phyloP scores from a whole-genome alignment of 2,888 invertebrate genomes.

The Drosophila sordidula region DNA sequence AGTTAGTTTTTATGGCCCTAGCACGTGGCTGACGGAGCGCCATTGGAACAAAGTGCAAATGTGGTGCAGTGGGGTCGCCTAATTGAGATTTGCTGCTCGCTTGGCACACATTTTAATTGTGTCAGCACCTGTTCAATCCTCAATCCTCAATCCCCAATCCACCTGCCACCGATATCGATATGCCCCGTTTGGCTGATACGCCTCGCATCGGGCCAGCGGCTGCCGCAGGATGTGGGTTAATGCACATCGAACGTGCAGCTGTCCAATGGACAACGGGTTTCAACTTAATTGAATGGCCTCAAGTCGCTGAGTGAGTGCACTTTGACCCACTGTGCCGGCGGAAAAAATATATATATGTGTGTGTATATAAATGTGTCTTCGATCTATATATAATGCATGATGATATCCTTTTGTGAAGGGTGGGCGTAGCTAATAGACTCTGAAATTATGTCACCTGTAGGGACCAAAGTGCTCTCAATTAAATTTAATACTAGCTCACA shows the following conservation, averaged over 20 bases:
- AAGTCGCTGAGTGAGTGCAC: neutral
- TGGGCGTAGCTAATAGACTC: neutral
- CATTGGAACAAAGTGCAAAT: neutral
- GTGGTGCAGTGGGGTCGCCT: slow-evolving; percentile 24
- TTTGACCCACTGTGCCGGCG: slow-evolving; percentile 4
- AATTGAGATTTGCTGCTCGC: slow-evolving; percentile 55
- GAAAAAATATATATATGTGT: neutral
- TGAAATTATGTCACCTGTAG: slow-evolving; percentile 10
- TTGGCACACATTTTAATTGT: slow-evolving; percentile 55
- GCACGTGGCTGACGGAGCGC: slow-evolving; percentile 16
- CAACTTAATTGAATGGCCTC: slow-evolving; percentile 27
- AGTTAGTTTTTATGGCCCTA: slow-evolving; percentile 19
- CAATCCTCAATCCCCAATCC: slow-evolving; percentile 6
- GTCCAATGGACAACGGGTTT: slow-evolving; percentile 14
- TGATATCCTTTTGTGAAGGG: neutral
- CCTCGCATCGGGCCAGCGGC: neutral
- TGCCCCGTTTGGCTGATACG: neutral
- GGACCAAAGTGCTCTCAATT: slow-evolving; percentile 14
- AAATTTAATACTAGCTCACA: slow-evolving; percentile 8
- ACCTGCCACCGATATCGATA: slow-evolving; percentile 19
- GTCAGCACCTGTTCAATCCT: slow-evolving; percentile 50
- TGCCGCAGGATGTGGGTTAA: slow-evolving; percentile 50
- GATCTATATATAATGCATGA: slow-evolving; percentile 2
- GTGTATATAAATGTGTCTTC: neutral
- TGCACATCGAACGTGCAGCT: slow-evolving; percentile 50